Evolutionary conservation across 2,888 invertebrate species (phyloP).

Genomic region (Cepaea hortensis): DNA sequence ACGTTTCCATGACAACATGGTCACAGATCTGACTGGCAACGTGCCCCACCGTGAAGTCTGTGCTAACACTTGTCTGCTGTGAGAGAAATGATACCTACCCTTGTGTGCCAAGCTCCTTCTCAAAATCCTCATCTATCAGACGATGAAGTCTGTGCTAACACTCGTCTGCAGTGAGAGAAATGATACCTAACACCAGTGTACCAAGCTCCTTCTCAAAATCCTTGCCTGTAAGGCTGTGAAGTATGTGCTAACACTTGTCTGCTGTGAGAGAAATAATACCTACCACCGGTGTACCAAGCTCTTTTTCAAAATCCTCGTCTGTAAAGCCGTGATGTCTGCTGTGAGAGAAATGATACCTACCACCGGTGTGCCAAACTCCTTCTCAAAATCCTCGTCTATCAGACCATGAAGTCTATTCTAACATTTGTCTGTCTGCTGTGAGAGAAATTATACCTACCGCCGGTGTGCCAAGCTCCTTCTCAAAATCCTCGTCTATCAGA

Average conservation of each 20-base stretch:
- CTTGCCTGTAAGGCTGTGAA: too few species aligned
- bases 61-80: too few species aligned
- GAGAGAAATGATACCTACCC: constrained; percentile 54
- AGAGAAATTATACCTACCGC: constrained; percentile 57
- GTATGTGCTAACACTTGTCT: too few species aligned
- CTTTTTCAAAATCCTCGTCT: constrained; percentile 93
- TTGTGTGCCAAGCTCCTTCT: constrained; percentile 85
- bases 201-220: too few species aligned
- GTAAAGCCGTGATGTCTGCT: constrained; percentile 84
- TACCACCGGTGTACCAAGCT: constrained; percentile 81
- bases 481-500: constrained; percentile 92
- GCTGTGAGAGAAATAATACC: background rate
- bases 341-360: constrained; percentile 52
- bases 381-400: constrained; percentile 93
- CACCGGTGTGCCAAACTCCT: constrained; percentile 83
- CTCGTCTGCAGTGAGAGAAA: too few species aligned
- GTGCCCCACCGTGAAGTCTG: too few species aligned
- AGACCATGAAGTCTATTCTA: constrained; percentile 81
- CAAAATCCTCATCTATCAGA: constrained; percentile 91
- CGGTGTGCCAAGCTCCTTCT: constrained; percentile 86
- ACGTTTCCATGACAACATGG: too few species aligned
- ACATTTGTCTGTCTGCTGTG: too few species aligned
- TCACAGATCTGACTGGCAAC: too few species aligned
- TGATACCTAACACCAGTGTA: too few species aligned
- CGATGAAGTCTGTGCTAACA: too few species aligned